Conservation (phyloP, 30 jellyfish, hydroid and myxozoan genomes). For the Hydractinia symbiolongicarpus region DNA sequence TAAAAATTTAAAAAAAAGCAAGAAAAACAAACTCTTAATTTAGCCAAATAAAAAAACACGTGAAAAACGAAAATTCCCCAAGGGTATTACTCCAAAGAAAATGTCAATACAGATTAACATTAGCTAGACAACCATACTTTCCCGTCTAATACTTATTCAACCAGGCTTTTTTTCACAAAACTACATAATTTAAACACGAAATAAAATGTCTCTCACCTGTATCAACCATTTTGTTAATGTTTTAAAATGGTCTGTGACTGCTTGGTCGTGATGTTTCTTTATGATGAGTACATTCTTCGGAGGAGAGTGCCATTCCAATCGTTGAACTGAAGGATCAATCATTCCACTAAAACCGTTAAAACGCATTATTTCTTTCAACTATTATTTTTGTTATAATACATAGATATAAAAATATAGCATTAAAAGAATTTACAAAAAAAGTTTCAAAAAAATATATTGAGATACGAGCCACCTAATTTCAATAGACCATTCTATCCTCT, state of each 20-base stretch:
- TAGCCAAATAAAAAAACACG: too few species aligned
- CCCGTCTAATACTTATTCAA: too few species aligned
- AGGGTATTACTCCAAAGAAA: too few species aligned
- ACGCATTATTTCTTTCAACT: neutral
- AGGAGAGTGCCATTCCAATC: slow-evolving; percentile 57
- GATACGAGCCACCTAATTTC: neutral
- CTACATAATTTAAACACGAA: too few species aligned
- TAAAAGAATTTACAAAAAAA: neutral
- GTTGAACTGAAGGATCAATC: slow-evolving; percentile 67
- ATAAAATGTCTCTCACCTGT: slow-evolving; percentile 32
- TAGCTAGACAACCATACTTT: too few species aligned
- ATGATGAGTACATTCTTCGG: slow-evolving; percentile 67
- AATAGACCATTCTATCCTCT: neutral
- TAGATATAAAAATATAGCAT: neutral
- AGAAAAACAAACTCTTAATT: too few species aligned
- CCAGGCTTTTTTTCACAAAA: too few species aligned
- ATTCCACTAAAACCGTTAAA: slow-evolving; percentile 33
- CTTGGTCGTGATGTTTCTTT: slow-evolving; percentile 55
- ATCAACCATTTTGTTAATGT: slow-evolving; percentile 64
- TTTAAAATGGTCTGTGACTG: slow-evolving; percentile 56
- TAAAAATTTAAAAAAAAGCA: too few species aligned
- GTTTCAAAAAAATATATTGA: neutral
- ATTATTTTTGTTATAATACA: neutral
- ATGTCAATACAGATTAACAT: too few species aligned
- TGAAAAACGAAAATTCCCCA: too few species aligned